These are phyloP conservation scores for Drosophila burlai DNA, from an alignment of 1,140 invertebrate genomes.

Conservation along the genomic window DNA sequence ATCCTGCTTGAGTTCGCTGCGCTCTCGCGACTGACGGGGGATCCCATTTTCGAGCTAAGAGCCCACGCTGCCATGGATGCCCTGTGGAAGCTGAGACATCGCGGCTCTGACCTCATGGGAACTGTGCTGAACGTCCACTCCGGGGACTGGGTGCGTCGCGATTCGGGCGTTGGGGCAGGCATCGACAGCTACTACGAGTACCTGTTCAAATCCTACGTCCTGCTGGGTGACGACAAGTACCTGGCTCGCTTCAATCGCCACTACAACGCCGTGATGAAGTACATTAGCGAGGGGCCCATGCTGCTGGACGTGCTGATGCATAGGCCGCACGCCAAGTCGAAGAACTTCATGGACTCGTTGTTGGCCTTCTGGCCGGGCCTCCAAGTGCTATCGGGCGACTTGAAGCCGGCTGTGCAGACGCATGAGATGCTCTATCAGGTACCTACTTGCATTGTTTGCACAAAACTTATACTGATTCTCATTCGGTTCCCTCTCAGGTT, in stretches of 20 bases:
- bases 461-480: no score
- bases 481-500: constrained; percentile 78
- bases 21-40: constrained; percentile 94
- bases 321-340: constrained; percentile 96
- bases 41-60: constrained; percentile 97
- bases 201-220: constrained; percentile 96
- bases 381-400: constrained; percentile 94
- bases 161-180: constrained; percentile 99
- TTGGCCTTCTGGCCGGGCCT: constrained; percentile 99
- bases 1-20: constrained; percentile 99
- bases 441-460: background rate
- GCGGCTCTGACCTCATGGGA: constrained; percentile 96
- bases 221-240: constrained; percentile 95
- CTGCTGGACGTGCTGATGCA: constrained; percentile 99
- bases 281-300: constrained; percentile 97
- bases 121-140: constrained; percentile 98
- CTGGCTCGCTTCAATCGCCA: constrained; percentile 97
- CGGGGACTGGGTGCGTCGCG: constrained; percentile 98
- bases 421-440: constrained; percentile 98
- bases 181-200: constrained; percentile 99
- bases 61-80: constrained; percentile 98
- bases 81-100: constrained; percentile 95
- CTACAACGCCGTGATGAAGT: constrained; percentile 99
- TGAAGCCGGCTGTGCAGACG: constrained; percentile 98
- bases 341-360: constrained; percentile 99